These are phyloP conservation scores for Vidua chalybeata DNA, from an alignment of 2,113 vertebrate genomes.

Conservation along the genomic window DNA sequence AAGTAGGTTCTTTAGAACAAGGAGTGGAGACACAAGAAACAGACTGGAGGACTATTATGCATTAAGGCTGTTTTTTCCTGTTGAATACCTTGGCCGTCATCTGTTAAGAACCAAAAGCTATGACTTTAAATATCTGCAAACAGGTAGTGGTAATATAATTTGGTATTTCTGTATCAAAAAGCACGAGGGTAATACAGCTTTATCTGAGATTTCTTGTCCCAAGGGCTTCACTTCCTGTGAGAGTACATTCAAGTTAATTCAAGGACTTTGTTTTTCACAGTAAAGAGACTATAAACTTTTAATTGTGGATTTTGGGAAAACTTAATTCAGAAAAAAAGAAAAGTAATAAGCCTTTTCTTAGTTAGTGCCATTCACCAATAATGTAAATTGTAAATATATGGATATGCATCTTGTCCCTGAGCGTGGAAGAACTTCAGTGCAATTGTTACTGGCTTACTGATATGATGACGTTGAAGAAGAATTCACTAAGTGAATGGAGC, in stretches of 20 bases:
- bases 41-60: background rate
- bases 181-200: background rate
- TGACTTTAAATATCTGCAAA: background rate
- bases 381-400: background rate
- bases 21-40: background rate
- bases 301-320: background rate
- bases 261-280: background rate
- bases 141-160: background rate
- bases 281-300: background rate
- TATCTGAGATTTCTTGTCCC: background rate
- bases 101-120: background rate
- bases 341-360: background rate
- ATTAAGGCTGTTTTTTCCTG: background rate
- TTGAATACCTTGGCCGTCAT: background rate
- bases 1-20: background rate
- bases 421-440: background rate
- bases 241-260: background rate
- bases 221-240: background rate
- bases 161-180: background rate
- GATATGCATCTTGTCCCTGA: background rate
- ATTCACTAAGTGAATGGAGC: background rate
- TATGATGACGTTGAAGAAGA: background rate
- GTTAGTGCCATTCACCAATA: background rate
- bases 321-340: background rate
- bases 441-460: background rate